Base-by-base conservation (phyloP, 2,888 invertebrate species). In the Amphipyra berbera region DNA sequence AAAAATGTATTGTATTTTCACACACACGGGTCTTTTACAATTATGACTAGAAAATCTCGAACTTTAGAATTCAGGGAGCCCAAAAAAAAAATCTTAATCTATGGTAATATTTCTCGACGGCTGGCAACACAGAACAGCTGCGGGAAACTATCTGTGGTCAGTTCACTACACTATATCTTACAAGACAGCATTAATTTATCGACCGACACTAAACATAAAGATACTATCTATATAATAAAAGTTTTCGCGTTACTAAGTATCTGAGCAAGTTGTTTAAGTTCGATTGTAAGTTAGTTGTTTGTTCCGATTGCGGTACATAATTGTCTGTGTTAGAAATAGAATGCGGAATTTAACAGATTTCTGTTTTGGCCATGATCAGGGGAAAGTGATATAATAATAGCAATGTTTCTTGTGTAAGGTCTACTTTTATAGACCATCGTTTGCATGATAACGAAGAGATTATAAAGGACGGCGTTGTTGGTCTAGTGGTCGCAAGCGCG, bases 171-270 rank as follows among this genome's bases (percentile, higher is more conserved):
- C 78, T 74, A 70, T 74, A 78, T 78, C 76, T 77, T 57, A 62
- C 55, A 64, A 72, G 82, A 78, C 77, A 76, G 71, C 61, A 72
- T 64, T 75, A 81, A 82, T 83, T 81, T 83, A 83, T 81, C 63
- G 74, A 60, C 63, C 21, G 73, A 60, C 66, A 66, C 61, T 68
- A 71, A 65, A 70, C 61, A 68, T 63, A 61, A 66, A 71, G 45
- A 74, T 52, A 61, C 42, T 53, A 57, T 55, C 61, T 71, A 55
- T 45, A 59, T 42, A 61, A 73, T 65, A 75, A 72, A 78, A 80
- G 71, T 82, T 80, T 66, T 52, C 66, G 55, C 61, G 66, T 77
- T 61, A 63, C 48, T 38, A 45, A 73, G 60, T 75, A 75, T 53
- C 63, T 49, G 46, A 68, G 58, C 63, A 66, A 73, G 62, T 63